These are phyloP conservation scores for Ectemnius continuus DNA, from an alignment of 2,888 invertebrate species.

Conservation along the genomic window DNA sequence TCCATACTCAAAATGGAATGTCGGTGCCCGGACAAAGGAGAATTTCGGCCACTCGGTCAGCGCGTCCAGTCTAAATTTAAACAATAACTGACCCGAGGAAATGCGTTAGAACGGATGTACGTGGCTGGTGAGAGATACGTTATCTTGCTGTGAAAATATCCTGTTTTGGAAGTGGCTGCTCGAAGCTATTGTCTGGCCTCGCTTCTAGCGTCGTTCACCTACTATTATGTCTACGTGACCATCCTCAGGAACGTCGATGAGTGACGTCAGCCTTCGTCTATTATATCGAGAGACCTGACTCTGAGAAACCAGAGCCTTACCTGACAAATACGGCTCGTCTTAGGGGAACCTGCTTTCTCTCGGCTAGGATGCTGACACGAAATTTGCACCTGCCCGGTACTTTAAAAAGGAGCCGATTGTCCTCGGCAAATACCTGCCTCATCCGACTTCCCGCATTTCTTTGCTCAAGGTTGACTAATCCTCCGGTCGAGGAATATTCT, in stretches of 20 bases:
- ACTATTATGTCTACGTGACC: conserved; percentile 41
- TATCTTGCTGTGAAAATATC: conserved; percentile 15
- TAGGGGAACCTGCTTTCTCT: background rate
- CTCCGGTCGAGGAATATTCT: background rate
- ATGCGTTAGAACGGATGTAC: conserved; percentile 5
- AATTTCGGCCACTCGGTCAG: too few species aligned
- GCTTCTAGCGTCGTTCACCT: background rate
- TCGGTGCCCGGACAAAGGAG: too few species aligned
- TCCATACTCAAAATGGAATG: too few species aligned
- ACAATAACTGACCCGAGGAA: background rate
- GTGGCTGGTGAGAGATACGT: conserved; percentile 15
- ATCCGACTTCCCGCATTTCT: background rate
- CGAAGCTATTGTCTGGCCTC: background rate
- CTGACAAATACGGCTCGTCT: conserved; percentile 16
- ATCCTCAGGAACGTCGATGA: conserved; percentile 20
- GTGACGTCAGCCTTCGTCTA: conserved; percentile 19
- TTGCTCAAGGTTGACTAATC: background rate
- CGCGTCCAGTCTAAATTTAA: too few species aligned
- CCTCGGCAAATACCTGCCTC: too few species aligned
- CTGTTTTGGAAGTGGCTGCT: conserved; percentile 6
- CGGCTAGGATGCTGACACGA: background rate
- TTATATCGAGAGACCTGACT: conserved; percentile 15
- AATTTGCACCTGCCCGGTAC: background rate
- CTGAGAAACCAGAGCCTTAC: conserved; percentile 8
- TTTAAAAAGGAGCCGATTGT: conserved; percentile 6